These are phyloP conservation scores for Idaea aversata DNA, from an alignment of 2,888 invertebrate species.

Conservation along the genomic window DNA sequence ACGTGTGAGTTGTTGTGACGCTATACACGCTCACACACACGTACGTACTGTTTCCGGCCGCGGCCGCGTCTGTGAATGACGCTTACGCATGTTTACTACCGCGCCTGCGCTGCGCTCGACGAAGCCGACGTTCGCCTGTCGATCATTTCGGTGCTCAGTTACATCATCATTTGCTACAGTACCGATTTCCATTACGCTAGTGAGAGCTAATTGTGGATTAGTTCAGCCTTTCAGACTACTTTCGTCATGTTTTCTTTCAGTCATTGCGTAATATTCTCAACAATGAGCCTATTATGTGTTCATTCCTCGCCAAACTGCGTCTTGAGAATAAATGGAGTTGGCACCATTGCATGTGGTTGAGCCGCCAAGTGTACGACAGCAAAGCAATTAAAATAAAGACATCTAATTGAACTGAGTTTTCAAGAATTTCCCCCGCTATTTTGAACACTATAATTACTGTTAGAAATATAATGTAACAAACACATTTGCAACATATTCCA, in stretches of 20 bases:
- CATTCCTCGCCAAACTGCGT: background rate
- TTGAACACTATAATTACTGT: background rate
- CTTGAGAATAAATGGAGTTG: background rate
- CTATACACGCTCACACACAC: conserved; percentile 38
- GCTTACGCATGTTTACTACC: conserved; percentile 74
- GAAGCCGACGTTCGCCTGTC: conserved; percentile 48
- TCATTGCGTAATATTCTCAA: conserved; percentile 1
- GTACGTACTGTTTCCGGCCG: conserved; percentile 44
- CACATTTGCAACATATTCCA: background rate
- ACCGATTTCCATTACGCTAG: conserved; percentile 36
- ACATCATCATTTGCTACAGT: conserved; percentile 59
- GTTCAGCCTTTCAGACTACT: conserved; percentile 33
- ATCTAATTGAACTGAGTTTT: background rate
- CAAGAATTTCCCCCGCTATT: background rate
- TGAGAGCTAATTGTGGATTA: conserved; percentile 30
- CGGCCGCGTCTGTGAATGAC: conserved; percentile 70
- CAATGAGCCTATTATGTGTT: background rate
- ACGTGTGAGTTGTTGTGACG: conserved; percentile 30
- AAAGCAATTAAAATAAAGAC: background rate
- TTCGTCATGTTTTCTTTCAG: conserved; percentile 25
- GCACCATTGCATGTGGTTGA: background rate
- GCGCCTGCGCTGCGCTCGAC: conserved; percentile 35
- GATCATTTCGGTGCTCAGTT: conserved; percentile 60
- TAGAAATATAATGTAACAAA: background rate
- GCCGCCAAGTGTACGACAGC: background rate